Conservation (phyloP, 2,113 vertebrate species). For the Triplophysa dalaica region DNA sequence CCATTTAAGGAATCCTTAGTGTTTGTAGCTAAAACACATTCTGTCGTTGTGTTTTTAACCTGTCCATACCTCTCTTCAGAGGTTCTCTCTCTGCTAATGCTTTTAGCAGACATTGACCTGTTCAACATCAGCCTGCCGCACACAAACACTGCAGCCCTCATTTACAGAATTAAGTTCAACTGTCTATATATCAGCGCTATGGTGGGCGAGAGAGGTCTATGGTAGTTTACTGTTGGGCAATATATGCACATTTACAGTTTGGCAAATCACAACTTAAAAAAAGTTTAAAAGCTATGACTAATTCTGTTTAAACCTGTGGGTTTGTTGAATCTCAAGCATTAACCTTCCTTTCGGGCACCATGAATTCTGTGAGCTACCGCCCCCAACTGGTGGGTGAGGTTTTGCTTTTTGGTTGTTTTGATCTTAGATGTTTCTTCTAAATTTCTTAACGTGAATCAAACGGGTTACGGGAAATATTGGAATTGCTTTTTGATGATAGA, state of each 20-base stretch:
- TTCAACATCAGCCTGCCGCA: conserved; percentile 2
- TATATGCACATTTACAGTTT: neutral
- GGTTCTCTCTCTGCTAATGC: conserved; percentile 49
- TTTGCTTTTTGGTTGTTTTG: no score
- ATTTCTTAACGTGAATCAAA: no score
- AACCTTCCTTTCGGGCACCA: no score
- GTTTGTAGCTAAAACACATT: conserved; percentile 15
- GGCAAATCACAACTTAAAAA: neutral
- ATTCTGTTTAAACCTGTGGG: neutral
- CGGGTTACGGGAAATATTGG: no score
- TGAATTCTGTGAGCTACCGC: no score
- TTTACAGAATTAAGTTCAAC: conserved; percentile 35
- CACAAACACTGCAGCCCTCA: conserved; percentile 26
- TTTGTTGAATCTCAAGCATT: no score
- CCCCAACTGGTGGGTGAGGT: no score
- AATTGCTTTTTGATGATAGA: neutral
- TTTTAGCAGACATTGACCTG: conserved; percentile 43
- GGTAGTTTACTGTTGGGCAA: neutral
- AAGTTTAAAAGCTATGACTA: neutral
- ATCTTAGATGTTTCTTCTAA: no score
- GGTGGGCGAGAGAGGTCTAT: conserved; percentile 17
- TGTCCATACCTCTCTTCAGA: conserved; percentile 55
- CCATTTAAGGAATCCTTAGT: conserved; percentile 25
- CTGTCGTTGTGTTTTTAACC: conserved; percentile 60
- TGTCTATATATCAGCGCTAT: conserved; percentile 39